Evolutionary conservation across 2,888 invertebrate species (phyloP), one percentile per base, ranked within the genome.

Genomic region (Ceramica pisi): DNA sequence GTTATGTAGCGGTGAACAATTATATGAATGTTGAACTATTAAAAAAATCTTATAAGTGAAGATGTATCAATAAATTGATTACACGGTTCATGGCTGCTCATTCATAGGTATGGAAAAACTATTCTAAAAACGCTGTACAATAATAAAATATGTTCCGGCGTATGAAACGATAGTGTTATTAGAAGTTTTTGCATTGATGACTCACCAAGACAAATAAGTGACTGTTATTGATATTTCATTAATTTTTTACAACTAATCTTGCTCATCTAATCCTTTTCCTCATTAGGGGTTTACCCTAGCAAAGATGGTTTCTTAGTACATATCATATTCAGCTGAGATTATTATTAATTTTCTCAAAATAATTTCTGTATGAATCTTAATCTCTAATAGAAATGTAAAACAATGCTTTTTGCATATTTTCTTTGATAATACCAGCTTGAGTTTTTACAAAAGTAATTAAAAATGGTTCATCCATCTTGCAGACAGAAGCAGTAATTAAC

Each of bases 31-130:
- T 72, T 61, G 38, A 64, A 61, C 26, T 69, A 59, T 67, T 63
- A 62, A 80, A 68, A 66, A 62, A 53, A 69, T 60, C 71, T 62
- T 63, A 41, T 59, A 21, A 55, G 78, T 48, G 60, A 73, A 57
- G 64, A 64, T 75, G 59, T 76, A 73, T 78, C 65, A 86, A 85
- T 84, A 82, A 85, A 84, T n/a, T 72, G 23, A 78, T 78, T 64
- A 73, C 62, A 77, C 31, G 59, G 67, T 68, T 48, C 19, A 63
- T 65, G 53, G 12, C 46, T 77, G 46, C 48, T 84, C 50, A 76
- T 84, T 86, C 74, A 69, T 31, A 46, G 38, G 31, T 38, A 50
- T 7, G 59, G 38, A 78, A 78, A 79, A 79, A 68, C 21, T n/a
- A 46, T 50, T 10, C 14, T 26, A 79, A 82, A 79, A 80, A 67